Percentiles rank a stretch among this genome's conserved stretches.
phyloP scores from a whole-genome alignment of 2,797 vertebrate species.

The Tangara arthus region DNA sequence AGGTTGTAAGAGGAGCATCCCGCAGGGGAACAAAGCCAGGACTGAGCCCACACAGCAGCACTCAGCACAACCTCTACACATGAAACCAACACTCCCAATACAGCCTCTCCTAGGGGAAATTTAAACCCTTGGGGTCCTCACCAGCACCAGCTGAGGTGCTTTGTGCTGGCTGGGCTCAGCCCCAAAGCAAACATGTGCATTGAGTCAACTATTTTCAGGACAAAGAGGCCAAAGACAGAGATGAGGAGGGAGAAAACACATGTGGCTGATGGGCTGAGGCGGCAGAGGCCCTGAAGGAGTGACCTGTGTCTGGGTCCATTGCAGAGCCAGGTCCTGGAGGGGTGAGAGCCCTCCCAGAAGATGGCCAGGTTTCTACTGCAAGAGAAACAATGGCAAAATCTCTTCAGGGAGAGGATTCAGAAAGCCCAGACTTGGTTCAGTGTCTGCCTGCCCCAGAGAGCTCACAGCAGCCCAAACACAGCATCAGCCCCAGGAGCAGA shows the following conservation, averaged over 20 bases:
- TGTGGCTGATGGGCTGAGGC: rapidly evolving
- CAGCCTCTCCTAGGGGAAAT: not conserved
- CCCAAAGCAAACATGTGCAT: not conserved
- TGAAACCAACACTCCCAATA: rapidly evolving
- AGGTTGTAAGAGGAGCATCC: not conserved
- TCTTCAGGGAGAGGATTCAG: not conserved
- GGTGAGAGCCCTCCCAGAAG: not conserved
- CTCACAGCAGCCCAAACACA: not conserved
- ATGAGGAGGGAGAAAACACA: not conserved
- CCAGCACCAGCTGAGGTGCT: not conserved
- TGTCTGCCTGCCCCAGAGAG: not conserved
- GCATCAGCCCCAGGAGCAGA: not conserved
- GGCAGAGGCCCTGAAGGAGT: not conserved
- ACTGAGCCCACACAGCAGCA: rapidly evolving
- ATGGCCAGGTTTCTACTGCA: not conserved
- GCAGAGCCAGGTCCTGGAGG: not conserved
- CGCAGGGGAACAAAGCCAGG: rapidly evolving
- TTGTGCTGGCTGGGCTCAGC: not conserved
- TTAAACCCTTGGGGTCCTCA: not conserved
- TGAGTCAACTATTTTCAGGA: not conserved
- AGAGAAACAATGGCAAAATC: not conserved
- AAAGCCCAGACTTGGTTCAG: not conserved
- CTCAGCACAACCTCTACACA: rapidly evolving
- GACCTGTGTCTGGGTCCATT: rapidly evolving
- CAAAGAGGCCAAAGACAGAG: not conserved